A percentile compares a stretch with the other conserved stretches of the same genome.
phyloP scores from a whole-genome alignment of 2,113 vertebrate genomes.

The Climacteris rufus region DNA sequence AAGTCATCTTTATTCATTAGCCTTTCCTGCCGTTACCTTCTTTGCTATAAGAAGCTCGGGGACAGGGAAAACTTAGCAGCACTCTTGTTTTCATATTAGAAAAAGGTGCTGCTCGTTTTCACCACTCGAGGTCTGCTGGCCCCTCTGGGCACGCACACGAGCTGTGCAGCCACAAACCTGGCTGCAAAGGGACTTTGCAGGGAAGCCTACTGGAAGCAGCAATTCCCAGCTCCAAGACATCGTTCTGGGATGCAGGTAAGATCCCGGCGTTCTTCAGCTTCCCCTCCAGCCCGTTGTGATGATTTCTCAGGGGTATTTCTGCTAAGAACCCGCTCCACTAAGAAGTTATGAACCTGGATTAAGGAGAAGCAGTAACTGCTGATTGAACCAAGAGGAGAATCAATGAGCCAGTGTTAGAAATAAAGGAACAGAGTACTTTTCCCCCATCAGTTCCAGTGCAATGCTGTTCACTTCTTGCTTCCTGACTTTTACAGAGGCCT shows the following conservation, averaged over 20 bases:
- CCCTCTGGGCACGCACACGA: not conserved
- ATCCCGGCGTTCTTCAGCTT: not conserved
- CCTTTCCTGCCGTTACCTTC: not conserved
- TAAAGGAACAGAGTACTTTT: not conserved
- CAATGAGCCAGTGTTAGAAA: conserved; percentile 55
- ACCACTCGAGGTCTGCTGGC: not conserved
- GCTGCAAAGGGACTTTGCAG: not conserved
- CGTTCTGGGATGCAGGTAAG: not conserved
- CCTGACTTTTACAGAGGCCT: not conserved
- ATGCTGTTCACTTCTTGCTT: not conserved
- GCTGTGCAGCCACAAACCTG: not conserved
- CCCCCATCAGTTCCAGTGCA: conserved; percentile 18
- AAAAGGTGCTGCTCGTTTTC: not conserved
- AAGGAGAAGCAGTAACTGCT: conserved; percentile 51
- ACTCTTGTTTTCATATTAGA: not conserved
- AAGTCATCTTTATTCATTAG: not conserved
- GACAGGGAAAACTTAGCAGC: not conserved
- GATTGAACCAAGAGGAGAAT: conserved; percentile 48
- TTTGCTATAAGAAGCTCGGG: not conserved
- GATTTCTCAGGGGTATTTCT: conserved; percentile 21
- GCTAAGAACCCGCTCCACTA: not conserved
- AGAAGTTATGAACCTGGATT: conserved; percentile 15
- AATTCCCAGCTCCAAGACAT: not conserved
- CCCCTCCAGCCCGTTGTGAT: not conserved
- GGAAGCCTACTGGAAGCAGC: not conserved